phyloP scores from a whole-genome alignment of 2,888 invertebrate genomes.

The Chymomyza amoena region DNA sequence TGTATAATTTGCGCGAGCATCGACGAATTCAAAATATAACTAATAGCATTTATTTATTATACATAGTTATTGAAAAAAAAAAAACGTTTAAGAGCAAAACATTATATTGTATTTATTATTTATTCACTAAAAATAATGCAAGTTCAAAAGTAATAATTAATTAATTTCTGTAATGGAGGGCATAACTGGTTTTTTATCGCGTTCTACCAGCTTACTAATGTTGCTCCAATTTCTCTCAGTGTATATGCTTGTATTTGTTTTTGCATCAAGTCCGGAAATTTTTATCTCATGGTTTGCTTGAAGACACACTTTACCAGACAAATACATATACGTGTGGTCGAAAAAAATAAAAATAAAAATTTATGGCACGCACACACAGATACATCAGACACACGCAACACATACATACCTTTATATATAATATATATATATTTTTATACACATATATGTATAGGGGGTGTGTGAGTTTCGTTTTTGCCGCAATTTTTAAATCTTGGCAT shows the following conservation, averaged over 20 bases:
- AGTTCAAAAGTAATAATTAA: too few relatives aligned
- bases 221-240: not conserved
- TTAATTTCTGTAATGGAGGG: too few relatives aligned
- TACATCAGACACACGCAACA: not conserved
- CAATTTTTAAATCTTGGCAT: not conserved
- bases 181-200: too few relatives aligned
- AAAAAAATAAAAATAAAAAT: not conserved
- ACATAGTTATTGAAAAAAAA: too few relatives aligned
- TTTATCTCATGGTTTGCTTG: not conserved
- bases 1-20: too few relatives aligned
- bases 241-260: not conserved
- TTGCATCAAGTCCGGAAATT: conserved; percentile 33
- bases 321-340: too few relatives aligned
- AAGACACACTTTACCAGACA: not conserved
- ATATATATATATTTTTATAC: not conserved
- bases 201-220: too few relatives aligned
- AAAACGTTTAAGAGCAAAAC: too few relatives aligned
- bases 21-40: too few relatives aligned
- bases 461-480: not conserved
- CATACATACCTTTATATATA: not conserved
- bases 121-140: too few relatives aligned
- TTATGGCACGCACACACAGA: not conserved
- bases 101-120: too few relatives aligned
- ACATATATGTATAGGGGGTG: not conserved
- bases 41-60: too few relatives aligned